phyloP scores from a whole-genome alignment of 2,797 vertebrate genomes.

The Malacoraja senta region DNA sequence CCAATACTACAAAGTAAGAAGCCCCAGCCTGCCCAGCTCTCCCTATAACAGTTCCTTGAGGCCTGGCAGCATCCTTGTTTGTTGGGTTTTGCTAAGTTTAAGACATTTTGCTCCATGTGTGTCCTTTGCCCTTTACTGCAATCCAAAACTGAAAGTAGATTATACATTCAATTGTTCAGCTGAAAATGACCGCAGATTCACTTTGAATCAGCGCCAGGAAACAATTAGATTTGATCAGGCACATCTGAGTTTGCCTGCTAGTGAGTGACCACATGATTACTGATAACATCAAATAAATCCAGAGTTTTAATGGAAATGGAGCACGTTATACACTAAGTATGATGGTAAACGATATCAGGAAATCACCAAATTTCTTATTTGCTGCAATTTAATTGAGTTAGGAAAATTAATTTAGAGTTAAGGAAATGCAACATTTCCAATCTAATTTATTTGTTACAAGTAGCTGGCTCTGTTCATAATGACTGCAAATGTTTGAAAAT shows the following conservation, averaged over 20 bases:
- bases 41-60: no score
- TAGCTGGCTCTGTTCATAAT: background rate
- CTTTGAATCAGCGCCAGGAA: constrained; percentile 30
- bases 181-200: constrained; percentile 2
- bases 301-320: constrained; percentile 13
- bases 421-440: constrained; percentile 21
- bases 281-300: constrained; percentile 31
- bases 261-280: constrained; percentile 10
- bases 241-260: constrained; percentile 9
- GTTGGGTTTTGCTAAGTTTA: background rate
- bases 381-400: constrained; percentile 34
- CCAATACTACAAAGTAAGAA: no score
- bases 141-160: constrained; percentile 20
- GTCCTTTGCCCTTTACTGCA: background rate
- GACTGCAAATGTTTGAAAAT: constrained; percentile 30
- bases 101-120: background rate
- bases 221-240: background rate
- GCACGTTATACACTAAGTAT: constrained; percentile 33
- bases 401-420: constrained; percentile 30
- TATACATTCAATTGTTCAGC: background rate
- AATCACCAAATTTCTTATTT: constrained; percentile 31
- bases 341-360: background rate
- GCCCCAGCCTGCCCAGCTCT: no score
- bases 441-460: constrained; percentile 25
- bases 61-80: background rate